Conservation (phyloP, 2,888 invertebrate species). For the Myopa tessellatipennis region DNA sequence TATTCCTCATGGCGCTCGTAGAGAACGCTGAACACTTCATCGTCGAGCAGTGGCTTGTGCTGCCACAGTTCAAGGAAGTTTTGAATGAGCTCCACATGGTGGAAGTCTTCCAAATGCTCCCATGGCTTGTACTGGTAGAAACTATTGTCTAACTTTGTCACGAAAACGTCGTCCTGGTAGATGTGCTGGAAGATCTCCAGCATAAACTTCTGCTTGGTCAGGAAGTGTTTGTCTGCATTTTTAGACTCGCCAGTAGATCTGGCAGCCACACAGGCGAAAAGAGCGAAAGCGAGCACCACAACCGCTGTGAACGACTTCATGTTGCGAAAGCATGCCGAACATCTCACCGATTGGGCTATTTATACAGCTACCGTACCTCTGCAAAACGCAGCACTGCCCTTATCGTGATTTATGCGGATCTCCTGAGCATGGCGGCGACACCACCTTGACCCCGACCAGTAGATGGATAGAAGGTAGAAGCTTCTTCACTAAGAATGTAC, state of each 20-base stretch:
- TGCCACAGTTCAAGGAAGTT: slow-evolving; percentile 72
- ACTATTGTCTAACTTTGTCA: slow-evolving; percentile 69
- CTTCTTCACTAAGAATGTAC: slow-evolving; percentile 21
- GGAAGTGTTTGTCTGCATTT: slow-evolving; percentile 70
- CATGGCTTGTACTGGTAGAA: slow-evolving; percentile 71
- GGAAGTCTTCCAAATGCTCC: slow-evolving; percentile 73
- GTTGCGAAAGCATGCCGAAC: slow-evolving; percentile 55
- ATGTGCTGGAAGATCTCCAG: slow-evolving; percentile 71
- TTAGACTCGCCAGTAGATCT: slow-evolving; percentile 59
- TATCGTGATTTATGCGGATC: slow-evolving; percentile 6
- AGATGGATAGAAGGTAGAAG: slow-evolving; percentile 20
- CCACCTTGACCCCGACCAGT: slow-evolving; percentile 34
- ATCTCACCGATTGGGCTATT: slow-evolving; percentile 45
- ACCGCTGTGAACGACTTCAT: slow-evolving; percentile 65
- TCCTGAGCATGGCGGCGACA: slow-evolving; percentile 9
- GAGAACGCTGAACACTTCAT: slow-evolving; percentile 60
- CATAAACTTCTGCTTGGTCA: slow-evolving; percentile 70
- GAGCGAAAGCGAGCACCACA: slow-evolving; percentile 56
- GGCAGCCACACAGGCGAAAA: slow-evolving; percentile 54
- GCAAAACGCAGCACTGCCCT: background rate
- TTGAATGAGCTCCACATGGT: slow-evolving; percentile 71
- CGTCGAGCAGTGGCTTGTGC: slow-evolving; percentile 66
- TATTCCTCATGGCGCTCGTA: slow-evolving; percentile 68
- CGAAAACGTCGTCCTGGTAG: slow-evolving; percentile 72
- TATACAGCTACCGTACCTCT: slow-evolving; percentile 48